phyloP scores from a whole-genome alignment of 2,113 vertebrate genomes.

The Brachyistius frenatus region DNA sequence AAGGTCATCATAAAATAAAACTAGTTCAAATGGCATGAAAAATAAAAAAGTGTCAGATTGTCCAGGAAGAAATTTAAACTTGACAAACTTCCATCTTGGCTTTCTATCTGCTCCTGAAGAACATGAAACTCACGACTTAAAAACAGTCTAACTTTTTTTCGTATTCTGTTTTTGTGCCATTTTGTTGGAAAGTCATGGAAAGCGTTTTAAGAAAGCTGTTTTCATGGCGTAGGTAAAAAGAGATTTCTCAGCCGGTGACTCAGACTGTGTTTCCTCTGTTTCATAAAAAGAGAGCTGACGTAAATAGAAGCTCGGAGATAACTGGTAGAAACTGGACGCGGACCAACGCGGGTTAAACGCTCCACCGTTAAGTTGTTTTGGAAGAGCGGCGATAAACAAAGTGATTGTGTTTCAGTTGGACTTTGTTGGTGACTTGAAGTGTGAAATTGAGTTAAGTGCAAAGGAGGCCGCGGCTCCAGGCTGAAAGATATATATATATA shows the following conservation, averaged over 20 bases:
- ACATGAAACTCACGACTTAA: background rate
- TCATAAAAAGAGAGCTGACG: slow-evolving; percentile 25
- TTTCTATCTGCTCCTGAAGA: background rate
- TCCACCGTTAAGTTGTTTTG: slow-evolving; percentile 73
- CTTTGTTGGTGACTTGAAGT: slow-evolving; percentile 82
- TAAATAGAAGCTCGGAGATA: slow-evolving; percentile 61
- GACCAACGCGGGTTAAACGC: slow-evolving; percentile 74
- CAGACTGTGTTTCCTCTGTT: background rate
- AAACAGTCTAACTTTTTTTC: background rate
- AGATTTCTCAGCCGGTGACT: slow-evolving; percentile 24
- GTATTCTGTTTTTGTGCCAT: background rate
- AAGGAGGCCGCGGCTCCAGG: slow-evolving; percentile 76
- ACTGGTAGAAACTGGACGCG: slow-evolving; percentile 76
- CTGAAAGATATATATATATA: slow-evolving; percentile 58
- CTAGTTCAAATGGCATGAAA: background rate
- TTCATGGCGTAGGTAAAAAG: slow-evolving; percentile 17
- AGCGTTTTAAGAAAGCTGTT: background rate
- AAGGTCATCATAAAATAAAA: background rate
- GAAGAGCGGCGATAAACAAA: slow-evolving; percentile 82
- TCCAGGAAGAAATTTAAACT: background rate
- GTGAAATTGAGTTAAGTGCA: slow-evolving; percentile 86
- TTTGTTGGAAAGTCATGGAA: slow-evolving; percentile 9
- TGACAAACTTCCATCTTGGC: background rate
- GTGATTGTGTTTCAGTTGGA: slow-evolving; percentile 79
- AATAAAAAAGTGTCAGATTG: background rate